These are phyloP conservation scores for Panopea generosa DNA, from an alignment of 2,888 invertebrate species.

Conservation along the genomic window DNA sequence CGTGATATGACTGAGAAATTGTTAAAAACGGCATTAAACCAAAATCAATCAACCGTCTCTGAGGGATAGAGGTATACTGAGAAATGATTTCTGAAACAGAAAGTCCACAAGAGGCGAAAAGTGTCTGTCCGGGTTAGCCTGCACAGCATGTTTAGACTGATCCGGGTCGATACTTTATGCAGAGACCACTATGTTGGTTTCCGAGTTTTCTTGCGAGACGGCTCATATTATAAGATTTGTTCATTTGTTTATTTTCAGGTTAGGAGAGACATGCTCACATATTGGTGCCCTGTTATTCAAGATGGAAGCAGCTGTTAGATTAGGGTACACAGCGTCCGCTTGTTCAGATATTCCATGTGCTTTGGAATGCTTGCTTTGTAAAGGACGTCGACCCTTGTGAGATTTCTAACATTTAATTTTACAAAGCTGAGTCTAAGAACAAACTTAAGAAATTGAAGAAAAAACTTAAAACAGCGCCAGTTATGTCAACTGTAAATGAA, in stretches of 20 bases:
- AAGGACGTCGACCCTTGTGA: conserved; percentile 16
- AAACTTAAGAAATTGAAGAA: too few species aligned
- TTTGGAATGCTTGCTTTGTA: conserved; percentile 28
- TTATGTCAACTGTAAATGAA: conserved; percentile 14
- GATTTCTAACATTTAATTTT: conserved; percentile 24
- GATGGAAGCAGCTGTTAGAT: conserved; percentile 34
- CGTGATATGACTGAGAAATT: too few species aligned
- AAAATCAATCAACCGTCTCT: too few species aligned
- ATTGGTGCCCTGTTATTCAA: conserved; percentile 31
- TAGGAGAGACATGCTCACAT: conserved; percentile 37
- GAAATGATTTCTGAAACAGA: too few species aligned
- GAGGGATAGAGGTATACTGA: too few species aligned
- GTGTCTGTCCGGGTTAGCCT: too few species aligned
- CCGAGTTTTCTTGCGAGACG: background rate
- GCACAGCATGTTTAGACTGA: too few species aligned
- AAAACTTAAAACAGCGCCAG: background rate
- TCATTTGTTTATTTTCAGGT: conserved; percentile 11
- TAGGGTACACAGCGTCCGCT: conserved; percentile 20
- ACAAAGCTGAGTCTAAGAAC: conserved; percentile 8
- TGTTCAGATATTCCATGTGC: conserved; percentile 34
- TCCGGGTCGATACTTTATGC: too few species aligned
- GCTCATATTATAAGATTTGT: background rate
- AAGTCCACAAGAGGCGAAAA: too few species aligned
- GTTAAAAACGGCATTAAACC: too few species aligned
- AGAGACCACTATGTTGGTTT: too few species aligned